phyloP scores from a whole-genome alignment of 2,113 vertebrate species.

The Alaudala cheleensis region DNA sequence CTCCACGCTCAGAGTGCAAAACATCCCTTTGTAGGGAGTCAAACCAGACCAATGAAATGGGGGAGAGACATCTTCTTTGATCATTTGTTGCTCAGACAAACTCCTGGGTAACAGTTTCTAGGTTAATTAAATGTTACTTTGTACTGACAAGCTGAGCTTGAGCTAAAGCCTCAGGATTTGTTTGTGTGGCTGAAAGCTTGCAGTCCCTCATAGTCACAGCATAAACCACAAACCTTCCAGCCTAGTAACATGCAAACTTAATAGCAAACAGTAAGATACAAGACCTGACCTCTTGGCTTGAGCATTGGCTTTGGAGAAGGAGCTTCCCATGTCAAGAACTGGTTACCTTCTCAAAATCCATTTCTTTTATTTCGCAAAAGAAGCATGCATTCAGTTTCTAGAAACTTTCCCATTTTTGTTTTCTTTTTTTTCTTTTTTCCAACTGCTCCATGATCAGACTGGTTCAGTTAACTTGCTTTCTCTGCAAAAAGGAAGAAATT shows the following conservation, averaged over 20 bases:
- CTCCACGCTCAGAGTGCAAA: not conserved
- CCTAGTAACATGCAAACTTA: not conserved
- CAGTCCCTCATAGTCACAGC: not conserved
- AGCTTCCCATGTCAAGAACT: not conserved
- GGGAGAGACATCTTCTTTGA: not conserved
- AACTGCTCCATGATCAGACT: not conserved
- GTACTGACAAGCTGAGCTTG: not conserved
- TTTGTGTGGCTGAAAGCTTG: not conserved
- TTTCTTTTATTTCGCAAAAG: not conserved
- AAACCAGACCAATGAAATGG: not conserved
- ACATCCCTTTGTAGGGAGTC: conserved; percentile 3
- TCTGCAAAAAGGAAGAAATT: not conserved
- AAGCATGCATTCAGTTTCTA: not conserved
- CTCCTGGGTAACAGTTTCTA: conserved; percentile 3
- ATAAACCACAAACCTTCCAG: not conserved
- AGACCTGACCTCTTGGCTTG: not conserved
- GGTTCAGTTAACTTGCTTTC: not conserved
- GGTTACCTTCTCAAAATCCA: not conserved
- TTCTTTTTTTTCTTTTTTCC: not conserved
- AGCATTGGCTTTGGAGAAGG: not conserved
- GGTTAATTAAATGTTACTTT: conserved; percentile 17
- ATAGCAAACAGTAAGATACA: not conserved
- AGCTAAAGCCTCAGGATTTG: not conserved
- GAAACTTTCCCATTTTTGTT: not conserved
- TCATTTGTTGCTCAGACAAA: not conserved